A percentile compares a stretch with the other conserved stretches of the same genome.
phyloP scores from a whole-genome alignment of 2,888 invertebrate species.

The Carabus problematicus region DNA sequence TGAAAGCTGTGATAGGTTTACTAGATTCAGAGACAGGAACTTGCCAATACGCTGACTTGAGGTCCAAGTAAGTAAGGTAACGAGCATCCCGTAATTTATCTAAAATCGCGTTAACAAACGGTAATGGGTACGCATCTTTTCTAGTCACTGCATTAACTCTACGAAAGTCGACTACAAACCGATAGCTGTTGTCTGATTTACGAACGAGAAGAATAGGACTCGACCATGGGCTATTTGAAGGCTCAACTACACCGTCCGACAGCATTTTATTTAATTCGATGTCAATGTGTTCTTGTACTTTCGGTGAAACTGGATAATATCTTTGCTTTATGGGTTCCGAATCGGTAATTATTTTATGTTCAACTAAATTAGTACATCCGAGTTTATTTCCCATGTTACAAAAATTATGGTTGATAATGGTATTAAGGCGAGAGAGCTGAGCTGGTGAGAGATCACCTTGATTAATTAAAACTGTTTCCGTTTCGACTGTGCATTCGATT shows the following conservation, averaged over 20 bases:
- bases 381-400: too few species aligned
- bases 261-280: not conserved
- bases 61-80: not conserved
- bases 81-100: not conserved
- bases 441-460: too few species aligned
- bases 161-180: not conserved
- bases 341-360: not conserved
- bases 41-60: slow-evolving; percentile 3
- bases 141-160: not conserved
- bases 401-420: too few species aligned
- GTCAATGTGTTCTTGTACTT: not conserved
- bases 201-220: not conserved
- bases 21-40: not conserved
- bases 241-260: not conserved
- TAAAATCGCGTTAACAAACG: not conserved
- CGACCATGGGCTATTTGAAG: not conserved
- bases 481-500: too few species aligned
- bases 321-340: not conserved
- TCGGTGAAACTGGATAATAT: not conserved
- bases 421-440: too few species aligned
- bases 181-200: not conserved
- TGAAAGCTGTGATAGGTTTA: not conserved
- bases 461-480: too few species aligned
- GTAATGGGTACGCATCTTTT: slow-evolving; percentile 1
- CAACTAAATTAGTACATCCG: too few species aligned